Conservation (phyloP, 2,888 invertebrate species). For the Erynnis tages region DNA sequence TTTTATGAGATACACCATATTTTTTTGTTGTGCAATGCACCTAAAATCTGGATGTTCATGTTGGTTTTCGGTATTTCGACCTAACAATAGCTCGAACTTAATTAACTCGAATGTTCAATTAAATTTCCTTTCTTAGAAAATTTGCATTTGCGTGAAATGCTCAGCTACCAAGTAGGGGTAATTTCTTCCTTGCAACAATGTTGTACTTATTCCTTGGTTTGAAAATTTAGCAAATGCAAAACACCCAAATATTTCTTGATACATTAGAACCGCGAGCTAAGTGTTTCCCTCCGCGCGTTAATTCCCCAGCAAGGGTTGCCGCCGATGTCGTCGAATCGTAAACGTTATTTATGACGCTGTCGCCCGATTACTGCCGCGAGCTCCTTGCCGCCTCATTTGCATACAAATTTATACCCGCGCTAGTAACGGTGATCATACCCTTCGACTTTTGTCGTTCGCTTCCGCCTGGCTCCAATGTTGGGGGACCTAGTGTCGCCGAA, state of each 20-base stretch:
- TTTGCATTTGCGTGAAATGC: too few relatives aligned
- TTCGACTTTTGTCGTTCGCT: conserved; percentile 37
- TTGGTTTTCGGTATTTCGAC: too few relatives aligned
- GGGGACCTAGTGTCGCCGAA: conserved; percentile 32
- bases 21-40: too few relatives aligned
- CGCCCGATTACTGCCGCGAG: conserved; percentile 63
- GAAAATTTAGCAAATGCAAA: conserved; percentile 4
- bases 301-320: conserved; percentile 49
- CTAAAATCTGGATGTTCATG: too few relatives aligned
- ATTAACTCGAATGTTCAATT: too few relatives aligned
- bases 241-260: background rate
- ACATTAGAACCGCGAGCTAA: background rate
- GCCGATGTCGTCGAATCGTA: conserved; percentile 61
- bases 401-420: conserved; percentile 64
- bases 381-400: conserved; percentile 66
- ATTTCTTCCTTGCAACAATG: too few relatives aligned
- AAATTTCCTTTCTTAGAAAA: too few relatives aligned
- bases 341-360: conserved; percentile 68
- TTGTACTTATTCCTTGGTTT: too few relatives aligned
- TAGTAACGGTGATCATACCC: conserved; percentile 48
- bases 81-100: too few relatives aligned
- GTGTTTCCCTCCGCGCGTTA: conserved; percentile 48
- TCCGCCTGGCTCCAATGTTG: conserved; percentile 37
- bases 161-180: too few relatives aligned
- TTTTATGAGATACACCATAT: too few relatives aligned